Conservation (phyloP, 2,888 invertebrate species). For the Eupithecia abbreviata region DNA sequence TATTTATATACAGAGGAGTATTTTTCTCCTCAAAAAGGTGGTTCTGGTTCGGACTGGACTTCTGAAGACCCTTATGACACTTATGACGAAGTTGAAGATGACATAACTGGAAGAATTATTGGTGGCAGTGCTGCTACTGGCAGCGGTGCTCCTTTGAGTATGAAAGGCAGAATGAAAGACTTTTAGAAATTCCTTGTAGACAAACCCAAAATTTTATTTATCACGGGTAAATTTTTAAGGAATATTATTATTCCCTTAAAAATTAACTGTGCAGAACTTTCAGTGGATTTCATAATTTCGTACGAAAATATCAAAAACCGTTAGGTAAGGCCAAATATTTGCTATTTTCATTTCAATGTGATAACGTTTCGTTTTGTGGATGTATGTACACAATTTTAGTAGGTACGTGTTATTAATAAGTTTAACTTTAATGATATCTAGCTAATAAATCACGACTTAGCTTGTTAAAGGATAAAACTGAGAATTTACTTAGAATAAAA, state of each 20-base stretch:
- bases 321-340: neutral
- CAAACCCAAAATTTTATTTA: neutral
- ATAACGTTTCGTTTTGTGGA: no score
- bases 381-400: neutral
- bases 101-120: conserved; percentile 53
- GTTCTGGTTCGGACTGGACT: neutral
- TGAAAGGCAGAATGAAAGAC: conserved; percentile 57
- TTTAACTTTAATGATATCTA: neutral
- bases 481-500: conserved; percentile 14
- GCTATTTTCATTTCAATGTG: neutral
- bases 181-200: neutral
- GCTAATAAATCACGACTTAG: conserved; percentile 39
- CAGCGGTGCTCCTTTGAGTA: conserved; percentile 67
- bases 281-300: neutral
- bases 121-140: conserved; percentile 70
- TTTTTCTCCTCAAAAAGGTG: neutral
- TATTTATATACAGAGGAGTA: neutral
- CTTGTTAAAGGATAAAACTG: conserved; percentile 35
- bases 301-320: neutral
- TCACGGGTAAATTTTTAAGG: neutral
- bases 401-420: neutral
- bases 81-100: conserved; percentile 25
- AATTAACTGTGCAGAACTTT: neutral
- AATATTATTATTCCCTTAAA: neutral
- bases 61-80: conserved; percentile 8